Conservation (phyloP, 2,888 invertebrate species). For the Panopea generosa region DNA sequence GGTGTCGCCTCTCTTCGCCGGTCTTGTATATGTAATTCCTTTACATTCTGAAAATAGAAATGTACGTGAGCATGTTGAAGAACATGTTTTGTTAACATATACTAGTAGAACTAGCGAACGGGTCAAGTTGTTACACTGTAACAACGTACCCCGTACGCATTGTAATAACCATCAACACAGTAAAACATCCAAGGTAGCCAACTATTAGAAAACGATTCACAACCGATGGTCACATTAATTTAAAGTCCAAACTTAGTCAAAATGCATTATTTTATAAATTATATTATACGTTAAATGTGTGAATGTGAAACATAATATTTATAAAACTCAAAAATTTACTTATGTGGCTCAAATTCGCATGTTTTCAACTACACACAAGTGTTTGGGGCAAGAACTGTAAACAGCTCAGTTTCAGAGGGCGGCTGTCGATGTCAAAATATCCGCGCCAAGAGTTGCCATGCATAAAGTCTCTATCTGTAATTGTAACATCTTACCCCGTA, state of each 20-base stretch:
- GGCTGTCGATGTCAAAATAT: no score
- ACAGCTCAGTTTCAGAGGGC: background rate
- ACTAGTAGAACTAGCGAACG: slow-evolving; percentile 3
- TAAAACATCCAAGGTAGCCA: slow-evolving; percentile 10
- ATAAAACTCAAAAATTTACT: slow-evolving; percentile 29
- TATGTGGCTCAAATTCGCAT: slow-evolving; percentile 19
- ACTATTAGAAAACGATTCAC: slow-evolving; percentile 8
- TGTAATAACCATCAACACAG: slow-evolving; percentile 21
- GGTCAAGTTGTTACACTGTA: slow-evolving; percentile 27
- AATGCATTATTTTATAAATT: slow-evolving; percentile 21
- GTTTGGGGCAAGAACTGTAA: background rate
- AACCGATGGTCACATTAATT: slow-evolving; percentile 2
- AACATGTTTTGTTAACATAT: slow-evolving; percentile 4
- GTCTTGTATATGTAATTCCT: slow-evolving; percentile 28
- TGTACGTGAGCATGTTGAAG: no score
- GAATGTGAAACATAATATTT: slow-evolving; percentile 16
- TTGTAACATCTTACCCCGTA: no score
- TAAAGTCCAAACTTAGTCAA: slow-evolving; percentile 15
- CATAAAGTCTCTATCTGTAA: slow-evolving; percentile 6
- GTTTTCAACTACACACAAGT: background rate
- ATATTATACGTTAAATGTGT: no score
- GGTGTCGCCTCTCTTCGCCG: slow-evolving; percentile 19
- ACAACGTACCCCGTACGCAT: slow-evolving; percentile 24
- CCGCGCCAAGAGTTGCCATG: slow-evolving; percentile 2
- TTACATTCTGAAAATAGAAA: slow-evolving; percentile 30